Percentiles rank a stretch among this genome's conserved stretches.
phyloP scores from a whole-genome alignment of 2,888 invertebrate species.

The Chrysolina haemoptera region DNA sequence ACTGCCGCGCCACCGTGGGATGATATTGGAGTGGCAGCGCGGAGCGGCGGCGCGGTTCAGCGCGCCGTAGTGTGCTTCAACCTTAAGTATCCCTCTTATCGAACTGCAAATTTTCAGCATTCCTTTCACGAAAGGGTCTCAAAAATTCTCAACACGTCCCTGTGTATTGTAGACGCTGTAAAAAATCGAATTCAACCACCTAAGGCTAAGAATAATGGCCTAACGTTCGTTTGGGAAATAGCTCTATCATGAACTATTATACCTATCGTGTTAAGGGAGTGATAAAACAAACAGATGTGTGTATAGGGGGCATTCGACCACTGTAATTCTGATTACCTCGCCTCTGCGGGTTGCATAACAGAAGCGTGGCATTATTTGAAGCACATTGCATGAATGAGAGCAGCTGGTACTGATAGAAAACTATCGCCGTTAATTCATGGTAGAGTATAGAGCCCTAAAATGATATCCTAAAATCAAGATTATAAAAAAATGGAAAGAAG shows the following conservation, averaged over 20 bases:
- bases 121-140: too few species aligned
- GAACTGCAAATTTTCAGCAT: too few species aligned
- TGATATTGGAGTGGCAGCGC: too few species aligned
- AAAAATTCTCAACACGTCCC: neutral
- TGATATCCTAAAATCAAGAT: too few species aligned
- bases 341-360: slow-evolving; percentile 1
- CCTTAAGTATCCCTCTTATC: too few species aligned
- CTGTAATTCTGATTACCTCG: slow-evolving; percentile 12
- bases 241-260: slow-evolving; percentile 23
- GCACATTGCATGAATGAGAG: slow-evolving; percentile 13
- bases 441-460: too few species aligned
- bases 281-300: slow-evolving; percentile 30
- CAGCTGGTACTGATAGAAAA: slow-evolving; percentile 10
- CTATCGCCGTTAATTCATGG: neutral
- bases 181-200: slow-evolving; percentile 20
- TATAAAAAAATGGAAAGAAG: too few species aligned
- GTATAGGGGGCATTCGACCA: slow-evolving; percentile 9
- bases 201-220: neutral
- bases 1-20: too few species aligned
- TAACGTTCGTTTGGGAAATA: slow-evolving; percentile 17
- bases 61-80: too few species aligned
- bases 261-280: slow-evolving; percentile 20
- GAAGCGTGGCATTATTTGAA: slow-evolving; percentile 13
- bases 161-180: neutral
- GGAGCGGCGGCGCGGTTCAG: too few species aligned